A percentile compares a stretch with the other conserved stretches of the same genome.
These are phyloP conservation scores for Hestina assimilis DNA, from an alignment of 1,140 invertebrate genomes.

Conservation along the genomic window DNA sequence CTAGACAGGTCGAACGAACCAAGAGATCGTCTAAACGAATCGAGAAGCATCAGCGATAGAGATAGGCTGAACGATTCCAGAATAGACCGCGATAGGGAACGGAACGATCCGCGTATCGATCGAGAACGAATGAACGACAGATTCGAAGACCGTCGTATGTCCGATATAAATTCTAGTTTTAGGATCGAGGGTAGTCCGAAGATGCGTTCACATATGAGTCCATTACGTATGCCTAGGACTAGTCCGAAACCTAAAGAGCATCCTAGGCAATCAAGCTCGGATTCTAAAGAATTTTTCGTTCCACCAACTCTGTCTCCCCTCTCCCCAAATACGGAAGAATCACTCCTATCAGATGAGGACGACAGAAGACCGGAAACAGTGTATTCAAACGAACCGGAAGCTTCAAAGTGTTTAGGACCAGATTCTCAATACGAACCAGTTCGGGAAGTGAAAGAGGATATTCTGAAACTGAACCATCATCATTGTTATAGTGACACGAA, in stretches of 20 bases:
- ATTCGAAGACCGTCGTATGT: slow-evolving; percentile 51
- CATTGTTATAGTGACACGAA: slow-evolving; percentile 76
- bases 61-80: slow-evolving; percentile 33
- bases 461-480: slow-evolving; percentile 60
- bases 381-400: slow-evolving; percentile 60
- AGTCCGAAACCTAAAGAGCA: slow-evolving; percentile 59
- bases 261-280: slow-evolving; percentile 46
- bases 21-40: slow-evolving; percentile 8
- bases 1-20: slow-evolving; percentile 29
- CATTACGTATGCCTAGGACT: slow-evolving; percentile 46
- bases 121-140: slow-evolving; percentile 40
- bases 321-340: slow-evolving; percentile 67
- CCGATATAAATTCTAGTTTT: slow-evolving; percentile 60
- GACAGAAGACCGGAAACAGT: slow-evolving; percentile 48
- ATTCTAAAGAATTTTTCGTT: slow-evolving; percentile 55
- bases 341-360: slow-evolving; percentile 61
- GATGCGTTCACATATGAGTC: slow-evolving; percentile 54
- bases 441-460: slow-evolving; percentile 59
- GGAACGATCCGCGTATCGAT: slow-evolving; percentile 37
- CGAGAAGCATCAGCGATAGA: slow-evolving; percentile 19
- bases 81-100: slow-evolving; percentile 31
- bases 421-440: slow-evolving; percentile 72
- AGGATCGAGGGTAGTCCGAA: slow-evolving; percentile 60
- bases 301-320: slow-evolving; percentile 52
- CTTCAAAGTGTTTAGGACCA: slow-evolving; percentile 62